These are phyloP conservation scores for Parnassius glacialis DNA, from an alignment of 2,888 invertebrate genomes.

Conservation along the genomic window DNA sequence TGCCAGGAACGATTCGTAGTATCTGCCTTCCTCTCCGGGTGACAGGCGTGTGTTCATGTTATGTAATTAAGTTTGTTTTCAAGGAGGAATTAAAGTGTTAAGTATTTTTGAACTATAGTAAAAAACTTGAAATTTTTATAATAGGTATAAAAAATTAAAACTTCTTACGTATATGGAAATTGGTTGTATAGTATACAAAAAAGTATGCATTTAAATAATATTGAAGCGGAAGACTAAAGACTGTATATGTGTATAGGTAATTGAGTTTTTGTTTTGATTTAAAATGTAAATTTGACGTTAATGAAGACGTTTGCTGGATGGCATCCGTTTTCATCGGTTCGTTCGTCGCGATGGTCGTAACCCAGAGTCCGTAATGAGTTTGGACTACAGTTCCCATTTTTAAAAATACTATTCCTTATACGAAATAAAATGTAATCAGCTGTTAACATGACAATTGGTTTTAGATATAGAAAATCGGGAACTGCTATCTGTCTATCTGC, in stretches of 20 bases:
- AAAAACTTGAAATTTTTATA: conserved; percentile 25
- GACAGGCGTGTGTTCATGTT: too few relatives aligned
- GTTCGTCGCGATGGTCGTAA: conserved; percentile 24
- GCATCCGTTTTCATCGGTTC: conserved; percentile 46
- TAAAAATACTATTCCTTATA: not conserved
- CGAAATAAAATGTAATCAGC: too few relatives aligned
- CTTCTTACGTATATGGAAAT: conserved; percentile 10
- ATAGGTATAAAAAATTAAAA: not conserved
- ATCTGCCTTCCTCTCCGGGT: too few relatives aligned
- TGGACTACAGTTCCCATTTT: not conserved
- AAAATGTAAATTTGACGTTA: conserved; percentile 37
- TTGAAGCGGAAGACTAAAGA: conserved; percentile 20
- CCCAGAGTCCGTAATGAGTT: not conserved
- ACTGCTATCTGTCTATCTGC: too few relatives aligned
- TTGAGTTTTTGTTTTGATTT: conserved; percentile 33
- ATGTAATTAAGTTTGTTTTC: too few relatives aligned
- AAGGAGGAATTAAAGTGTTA: too few relatives aligned
- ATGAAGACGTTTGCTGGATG: conserved; percentile 32
- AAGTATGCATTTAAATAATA: conserved; percentile 10
- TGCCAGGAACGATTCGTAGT: too few relatives aligned
- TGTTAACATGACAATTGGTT: too few relatives aligned
- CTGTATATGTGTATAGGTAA: conserved; percentile 21
- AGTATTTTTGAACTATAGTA: too few relatives aligned
- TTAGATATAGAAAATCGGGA: too few relatives aligned
- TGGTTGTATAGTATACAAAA: conserved; percentile 7